Conservation (phyloP, 2,797 vertebrate species). For the Thamnophis elegans region DNA sequence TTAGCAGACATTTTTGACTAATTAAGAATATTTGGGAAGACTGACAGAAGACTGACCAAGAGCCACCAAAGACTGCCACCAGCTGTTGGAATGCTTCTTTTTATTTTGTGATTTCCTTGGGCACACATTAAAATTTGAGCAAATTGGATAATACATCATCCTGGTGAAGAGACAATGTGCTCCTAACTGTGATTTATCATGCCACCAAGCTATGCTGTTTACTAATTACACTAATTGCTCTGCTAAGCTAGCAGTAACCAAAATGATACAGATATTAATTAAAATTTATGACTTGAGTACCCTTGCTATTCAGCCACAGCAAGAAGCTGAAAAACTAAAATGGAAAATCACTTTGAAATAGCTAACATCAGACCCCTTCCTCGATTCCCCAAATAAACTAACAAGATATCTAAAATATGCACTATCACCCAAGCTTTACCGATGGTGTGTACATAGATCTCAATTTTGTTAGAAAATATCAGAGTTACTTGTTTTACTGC, state of each 20-base stretch:
- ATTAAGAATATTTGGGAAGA: constrained; percentile 45
- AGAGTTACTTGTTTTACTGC: constrained; percentile 39
- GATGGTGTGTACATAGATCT: constrained; percentile 35
- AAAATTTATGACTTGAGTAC: constrained; percentile 70
- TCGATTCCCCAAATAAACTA: constrained; percentile 16
- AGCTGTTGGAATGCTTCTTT: constrained; percentile 43
- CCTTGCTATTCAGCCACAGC: constrained; percentile 63
- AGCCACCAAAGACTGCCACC: constrained; percentile 48
- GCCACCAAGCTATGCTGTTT: constrained; percentile 58
- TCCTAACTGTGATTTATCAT: constrained; percentile 73
- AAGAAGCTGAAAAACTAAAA: constrained; percentile 37
- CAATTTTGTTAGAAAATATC: constrained; percentile 58
- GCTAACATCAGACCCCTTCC: constrained; percentile 16
- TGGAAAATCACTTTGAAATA: constrained; percentile 45
- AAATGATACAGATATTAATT: constrained; percentile 72
- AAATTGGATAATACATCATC: constrained; percentile 76
- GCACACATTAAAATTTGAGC: constrained; percentile 27
- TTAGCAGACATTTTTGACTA: constrained; percentile 29
- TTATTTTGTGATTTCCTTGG: constrained; percentile 17
- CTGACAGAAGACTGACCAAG: constrained; percentile 48
- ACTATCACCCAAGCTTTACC: constrained; percentile 41
- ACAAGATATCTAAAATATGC: constrained; percentile 14
- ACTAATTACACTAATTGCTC: constrained; percentile 78
- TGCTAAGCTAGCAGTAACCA: constrained; percentile 71
- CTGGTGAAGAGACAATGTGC: constrained; percentile 69